Base-by-base conservation (phyloP, 2,888 invertebrate genomes). In the Oscheius sp. region DNA sequence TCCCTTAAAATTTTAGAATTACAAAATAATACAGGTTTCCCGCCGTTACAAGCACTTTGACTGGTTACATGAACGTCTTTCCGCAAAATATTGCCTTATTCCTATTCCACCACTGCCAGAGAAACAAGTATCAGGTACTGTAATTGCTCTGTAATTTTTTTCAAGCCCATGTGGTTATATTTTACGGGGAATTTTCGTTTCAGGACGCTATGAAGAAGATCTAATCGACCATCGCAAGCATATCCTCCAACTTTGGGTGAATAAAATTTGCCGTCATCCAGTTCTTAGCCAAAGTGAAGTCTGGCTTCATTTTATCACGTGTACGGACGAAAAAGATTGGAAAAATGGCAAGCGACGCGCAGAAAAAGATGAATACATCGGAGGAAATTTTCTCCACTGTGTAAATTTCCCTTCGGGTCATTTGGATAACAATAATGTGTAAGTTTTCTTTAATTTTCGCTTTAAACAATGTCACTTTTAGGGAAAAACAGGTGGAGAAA, bases 31-130 rank as follows among this genome's bases (percentile, higher is more conserved):
- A 84, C 94, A 95, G 91, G 97, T 91, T 25, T 90, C 90, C 76
- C 92, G 98, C 80, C 92, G 98, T 83, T 98, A 97, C 90, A 99
- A 99, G 90, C 98, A 98, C 90, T 99, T 99, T 90, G 98, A 99
- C 91, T 99, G 99, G 99, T 90, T 99, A 69, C 96, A 97, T 90
- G 95, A 95, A 89, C 92, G 96, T 83, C 91, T 99, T 78, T 93
- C 93, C 85, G 95, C 94, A 83, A 99, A 99, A 90, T 99, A 95
- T 89, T 93, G 94, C 82, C 92, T 96, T 69, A 93, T 98, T 86
- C 95, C 96, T 1, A 94, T 98, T 85, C 98, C 99, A 73, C 97
- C 98, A 1, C 90, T 99, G 78, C 99, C 99, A 13, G 98, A 98
- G 89, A 99, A 99, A 90, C 96, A 97, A 90, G 95, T 99, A 79